Base-by-base conservation (phyloP, 2,797 vertebrate genomes). In the Euthynnus affinis region DNA sequence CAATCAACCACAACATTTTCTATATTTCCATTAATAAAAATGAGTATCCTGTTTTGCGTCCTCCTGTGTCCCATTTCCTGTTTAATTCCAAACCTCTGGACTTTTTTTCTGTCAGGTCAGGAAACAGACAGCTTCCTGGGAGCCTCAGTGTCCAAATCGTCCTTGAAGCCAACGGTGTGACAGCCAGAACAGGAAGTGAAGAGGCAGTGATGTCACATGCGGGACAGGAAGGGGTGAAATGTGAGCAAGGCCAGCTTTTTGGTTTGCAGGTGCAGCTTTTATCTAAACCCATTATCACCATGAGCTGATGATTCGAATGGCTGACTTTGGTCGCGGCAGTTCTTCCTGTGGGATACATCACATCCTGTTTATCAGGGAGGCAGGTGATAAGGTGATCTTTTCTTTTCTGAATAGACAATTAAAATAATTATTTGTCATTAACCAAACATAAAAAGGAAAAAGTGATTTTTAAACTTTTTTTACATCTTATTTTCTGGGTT, bases 71-170 rank as follows among this genome's bases (percentile, higher is more conserved):
- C 18, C 6, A 23, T 15, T 70, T 85, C 70, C 77, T 74, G 70
- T 84, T 62, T 68, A 4, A 48, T 44, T 25, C 20, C 27, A 17
- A 62, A 58, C 57, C 57, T 56, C 4, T 52, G 59, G 49, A 51
- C 14, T 61, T 46, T 71, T 55, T 59, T 56, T 40, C n/a, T 29
- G 10, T 59, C 74, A 62, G 78, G 84, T 84, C 94, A 94, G 94
- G 93, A 94, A 91, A 91, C 92, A 93, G 92, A 88, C 78, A 5
- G 86, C 76, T 91, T 91, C 90, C 88, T 80, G 82, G 75, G 88
- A 87, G 82, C 82, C 86, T 81, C 46, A 32, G 84, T 64, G 87
- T 78, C 89, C 77, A 83, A 75, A 83, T 29, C 73, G 76, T 72
- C 87, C 90, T 85, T 83, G 81, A 71, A 71, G n/a, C 77, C 5